Conservation (phyloP, 2,113 vertebrate species). For the Rhinopithecus roxellana region DNA sequence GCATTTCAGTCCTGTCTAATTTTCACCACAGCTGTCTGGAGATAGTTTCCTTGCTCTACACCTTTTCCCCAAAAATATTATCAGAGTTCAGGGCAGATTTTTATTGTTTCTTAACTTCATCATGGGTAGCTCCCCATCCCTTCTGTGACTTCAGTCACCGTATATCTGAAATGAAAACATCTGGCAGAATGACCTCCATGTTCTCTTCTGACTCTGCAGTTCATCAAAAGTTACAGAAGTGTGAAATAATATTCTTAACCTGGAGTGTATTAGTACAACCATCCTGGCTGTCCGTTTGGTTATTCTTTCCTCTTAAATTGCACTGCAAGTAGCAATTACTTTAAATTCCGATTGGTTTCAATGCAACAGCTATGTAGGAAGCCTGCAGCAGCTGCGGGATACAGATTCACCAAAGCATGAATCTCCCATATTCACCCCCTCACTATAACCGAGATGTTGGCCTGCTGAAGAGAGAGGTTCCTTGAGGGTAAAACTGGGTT, state of each 20-base stretch:
- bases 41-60: not conserved
- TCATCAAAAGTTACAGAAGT: constrained; percentile 16
- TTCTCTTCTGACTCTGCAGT: not conserved
- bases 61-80: not conserved
- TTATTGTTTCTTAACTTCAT: not conserved
- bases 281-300: not conserved
- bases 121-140: not conserved
- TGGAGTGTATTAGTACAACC: not conserved
- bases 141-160: not conserved
- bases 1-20: not conserved
- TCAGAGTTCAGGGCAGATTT: not conserved
- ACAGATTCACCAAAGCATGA: not conserved
- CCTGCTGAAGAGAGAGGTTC: not conserved
- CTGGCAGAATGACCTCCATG: not conserved
- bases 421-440: not conserved
- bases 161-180: not conserved
- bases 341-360: not conserved
- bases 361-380: not conserved
- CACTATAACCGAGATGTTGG: not conserved
- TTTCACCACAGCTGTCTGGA: not conserved
- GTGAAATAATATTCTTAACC: constrained; percentile 25
- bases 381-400: not conserved
- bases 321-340: not conserved
- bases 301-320: not conserved
- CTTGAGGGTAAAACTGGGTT: not conserved